These are phyloP conservation scores for Paracentrotus lividus DNA, from an alignment of 53 echinoderm and acorn worm species.

Conservation along the genomic window DNA sequence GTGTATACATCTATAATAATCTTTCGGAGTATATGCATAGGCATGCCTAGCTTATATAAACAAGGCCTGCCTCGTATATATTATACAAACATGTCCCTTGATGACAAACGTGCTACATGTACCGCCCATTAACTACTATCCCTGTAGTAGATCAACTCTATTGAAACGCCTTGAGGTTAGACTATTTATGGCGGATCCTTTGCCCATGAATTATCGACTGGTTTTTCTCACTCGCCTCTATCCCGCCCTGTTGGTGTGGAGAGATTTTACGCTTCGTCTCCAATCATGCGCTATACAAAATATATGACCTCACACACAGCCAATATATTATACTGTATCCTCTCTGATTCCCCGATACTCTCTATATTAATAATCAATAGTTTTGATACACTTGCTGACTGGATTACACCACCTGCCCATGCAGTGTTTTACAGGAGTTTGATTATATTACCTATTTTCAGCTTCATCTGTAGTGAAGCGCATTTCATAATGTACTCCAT, in stretches of 20 bases:
- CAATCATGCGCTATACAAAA: not conserved
- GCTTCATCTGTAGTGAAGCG: too few relatives aligned
- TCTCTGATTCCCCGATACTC: not conserved
- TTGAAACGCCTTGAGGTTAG: not conserved
- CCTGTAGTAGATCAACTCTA: not conserved
- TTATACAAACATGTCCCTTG: not conserved
- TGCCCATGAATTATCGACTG: conserved; percentile 45
- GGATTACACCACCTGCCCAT: not conserved
- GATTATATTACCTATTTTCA: too few relatives aligned
- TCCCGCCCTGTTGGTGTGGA: conserved; percentile 37
- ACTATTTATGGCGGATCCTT: conserved; percentile 35
- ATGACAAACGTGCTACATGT: not conserved
- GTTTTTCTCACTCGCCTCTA: not conserved
- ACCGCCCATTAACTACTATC: not conserved
- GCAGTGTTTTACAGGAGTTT: too few relatives aligned
- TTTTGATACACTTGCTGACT: not conserved
- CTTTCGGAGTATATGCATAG: too few relatives aligned
- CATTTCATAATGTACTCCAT: too few relatives aligned
- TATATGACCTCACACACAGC: not conserved
- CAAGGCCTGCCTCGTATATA: not conserved
- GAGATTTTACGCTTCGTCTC: conserved; percentile 38
- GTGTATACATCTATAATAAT: too few relatives aligned
- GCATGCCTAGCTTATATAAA: too few relatives aligned
- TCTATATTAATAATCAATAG: not conserved
- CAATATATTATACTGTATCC: not conserved